These are phyloP conservation scores for Halictus quadricinctus DNA, from an alignment of 2,888 invertebrate species.

Conservation along the genomic window DNA sequence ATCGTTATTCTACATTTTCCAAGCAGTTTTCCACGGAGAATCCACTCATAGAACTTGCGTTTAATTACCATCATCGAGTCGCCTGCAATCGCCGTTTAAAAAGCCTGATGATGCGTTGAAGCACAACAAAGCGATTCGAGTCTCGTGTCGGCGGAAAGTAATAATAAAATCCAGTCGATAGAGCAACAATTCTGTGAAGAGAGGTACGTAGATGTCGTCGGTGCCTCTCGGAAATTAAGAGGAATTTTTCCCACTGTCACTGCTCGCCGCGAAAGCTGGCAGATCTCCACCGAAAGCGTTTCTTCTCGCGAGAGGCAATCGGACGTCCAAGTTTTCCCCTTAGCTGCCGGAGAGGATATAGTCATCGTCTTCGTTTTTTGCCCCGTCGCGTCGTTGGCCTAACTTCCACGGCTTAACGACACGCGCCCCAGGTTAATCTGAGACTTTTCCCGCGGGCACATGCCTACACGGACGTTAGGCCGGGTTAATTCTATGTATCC, in stretches of 20 bases:
- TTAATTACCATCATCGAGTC: background rate
- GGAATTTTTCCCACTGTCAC: background rate
- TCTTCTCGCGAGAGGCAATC: background rate
- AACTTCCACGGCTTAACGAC: slow-evolving; percentile 9
- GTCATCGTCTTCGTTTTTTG: background rate
- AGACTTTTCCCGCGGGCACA: background rate
- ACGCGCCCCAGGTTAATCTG: background rate
- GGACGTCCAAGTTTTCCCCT: background rate
- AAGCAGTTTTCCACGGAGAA: background rate
- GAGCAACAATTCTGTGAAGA: too few relatives aligned
- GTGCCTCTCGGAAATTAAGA: background rate
- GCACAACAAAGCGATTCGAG: too few relatives aligned
- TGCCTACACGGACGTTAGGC: background rate
- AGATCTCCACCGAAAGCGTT: background rate
- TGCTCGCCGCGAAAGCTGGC: background rate
- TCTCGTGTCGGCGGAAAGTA: background rate
- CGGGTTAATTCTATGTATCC: slow-evolving; percentile 49
- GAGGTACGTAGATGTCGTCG: background rate
- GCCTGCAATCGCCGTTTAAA: background rate
- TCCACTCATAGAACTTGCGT: background rate
- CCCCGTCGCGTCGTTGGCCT: background rate
- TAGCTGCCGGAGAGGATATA: background rate
- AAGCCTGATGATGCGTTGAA: background rate
- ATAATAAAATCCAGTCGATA: background rate
- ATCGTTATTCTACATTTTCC: background rate